A percentile compares a stretch with the other conserved stretches of the same genome.
These are phyloP conservation scores for Phthorimaea operculella DNA, from an alignment of 1,140 invertebrate genomes.

Conservation along the genomic window DNA sequence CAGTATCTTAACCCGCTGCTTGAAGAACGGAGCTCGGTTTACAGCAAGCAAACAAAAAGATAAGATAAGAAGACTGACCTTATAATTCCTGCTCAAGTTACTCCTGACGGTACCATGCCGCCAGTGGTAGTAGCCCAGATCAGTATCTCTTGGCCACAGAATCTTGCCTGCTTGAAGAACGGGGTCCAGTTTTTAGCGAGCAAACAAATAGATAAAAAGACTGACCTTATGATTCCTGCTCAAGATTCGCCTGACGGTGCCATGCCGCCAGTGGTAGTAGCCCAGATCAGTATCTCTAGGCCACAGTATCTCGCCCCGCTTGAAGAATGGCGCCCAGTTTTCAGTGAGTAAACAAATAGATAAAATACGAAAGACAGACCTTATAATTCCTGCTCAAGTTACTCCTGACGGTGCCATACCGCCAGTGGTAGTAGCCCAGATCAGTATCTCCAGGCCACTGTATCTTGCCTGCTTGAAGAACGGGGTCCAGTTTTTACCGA, in stretches of 20 bases:
- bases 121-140: conserved; percentile 83
- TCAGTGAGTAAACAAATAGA: conserved; percentile 68
- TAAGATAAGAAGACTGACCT: conserved; percentile 22
- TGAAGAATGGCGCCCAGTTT: conserved; percentile 72
- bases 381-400: conserved; percentile 77
- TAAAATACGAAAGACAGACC: conserved; percentile 17
- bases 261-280: conserved; percentile 79
- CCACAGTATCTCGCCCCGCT: conserved; percentile 70
- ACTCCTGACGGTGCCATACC: conserved; percentile 70
- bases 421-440: conserved; percentile 81
- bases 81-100: conserved; percentile 77
- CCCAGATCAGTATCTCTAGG: conserved; percentile 76
- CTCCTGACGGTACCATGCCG: conserved; percentile 71
- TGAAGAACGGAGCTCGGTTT: conserved; percentile 72
- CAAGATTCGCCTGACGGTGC: conserved; percentile 72
- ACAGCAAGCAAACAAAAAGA: conserved; percentile 68
- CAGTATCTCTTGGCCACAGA: conserved; percentile 71
- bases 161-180: conserved; percentile 74
- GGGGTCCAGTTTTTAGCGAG: conserved; percentile 79
- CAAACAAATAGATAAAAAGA: neutral
- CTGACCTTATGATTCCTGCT: conserved; percentile 73
- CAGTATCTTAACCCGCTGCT: conserved; percentile 70
- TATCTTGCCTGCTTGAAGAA: conserved; percentile 75
- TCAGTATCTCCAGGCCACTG: conserved; percentile 73
- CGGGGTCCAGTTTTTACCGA: conserved; percentile 77